phyloP scores from a whole-genome alignment of 2,113 vertebrate genomes.

The Marcusenius ussheri region DNA sequence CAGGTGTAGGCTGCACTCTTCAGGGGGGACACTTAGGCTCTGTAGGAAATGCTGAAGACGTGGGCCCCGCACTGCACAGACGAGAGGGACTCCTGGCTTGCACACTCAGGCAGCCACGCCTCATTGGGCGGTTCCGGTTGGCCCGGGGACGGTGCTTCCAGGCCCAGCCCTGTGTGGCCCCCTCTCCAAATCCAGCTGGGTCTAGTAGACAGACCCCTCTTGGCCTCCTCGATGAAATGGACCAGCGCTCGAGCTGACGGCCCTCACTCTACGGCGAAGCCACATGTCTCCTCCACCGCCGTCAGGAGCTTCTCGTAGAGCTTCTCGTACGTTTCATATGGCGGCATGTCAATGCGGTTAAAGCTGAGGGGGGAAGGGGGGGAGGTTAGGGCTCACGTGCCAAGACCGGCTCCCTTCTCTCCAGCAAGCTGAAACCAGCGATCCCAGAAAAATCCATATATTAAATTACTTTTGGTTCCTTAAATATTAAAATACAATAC shows the following conservation, averaged over 20 bases:
- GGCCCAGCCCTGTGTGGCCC: background rate
- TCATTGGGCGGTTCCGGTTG: background rate
- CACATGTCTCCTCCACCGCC: slow-evolving; percentile 94
- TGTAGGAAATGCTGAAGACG: slow-evolving; percentile 22
- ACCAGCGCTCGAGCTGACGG: slow-evolving; percentile 32
- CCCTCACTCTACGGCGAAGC: slow-evolving; percentile 92
- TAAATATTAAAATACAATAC: background rate
- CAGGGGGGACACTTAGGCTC: background rate
- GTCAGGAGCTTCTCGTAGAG: slow-evolving; percentile 96
- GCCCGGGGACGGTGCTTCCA: background rate
- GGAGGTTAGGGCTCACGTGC: background rate
- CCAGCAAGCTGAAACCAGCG: background rate
- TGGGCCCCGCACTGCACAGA: slow-evolving; percentile 18
- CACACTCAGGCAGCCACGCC: background rate
- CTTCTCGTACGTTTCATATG: slow-evolving; percentile 94
- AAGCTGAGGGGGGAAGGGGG: slow-evolving; percentile 65
- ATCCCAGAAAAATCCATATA: background rate
- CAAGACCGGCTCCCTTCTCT: background rate
- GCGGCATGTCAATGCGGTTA: slow-evolving; percentile 95
- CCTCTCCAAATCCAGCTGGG: slow-evolving; percentile 34
- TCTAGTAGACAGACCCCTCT: slow-evolving; percentile 44
- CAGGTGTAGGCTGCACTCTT: background rate
- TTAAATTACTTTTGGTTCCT: background rate
- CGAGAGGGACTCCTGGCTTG: slow-evolving; percentile 11
- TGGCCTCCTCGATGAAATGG: slow-evolving; percentile 45